phyloP scores from a whole-genome alignment of 2,797 vertebrate species.

The Rhynchonycteris naso region DNA sequence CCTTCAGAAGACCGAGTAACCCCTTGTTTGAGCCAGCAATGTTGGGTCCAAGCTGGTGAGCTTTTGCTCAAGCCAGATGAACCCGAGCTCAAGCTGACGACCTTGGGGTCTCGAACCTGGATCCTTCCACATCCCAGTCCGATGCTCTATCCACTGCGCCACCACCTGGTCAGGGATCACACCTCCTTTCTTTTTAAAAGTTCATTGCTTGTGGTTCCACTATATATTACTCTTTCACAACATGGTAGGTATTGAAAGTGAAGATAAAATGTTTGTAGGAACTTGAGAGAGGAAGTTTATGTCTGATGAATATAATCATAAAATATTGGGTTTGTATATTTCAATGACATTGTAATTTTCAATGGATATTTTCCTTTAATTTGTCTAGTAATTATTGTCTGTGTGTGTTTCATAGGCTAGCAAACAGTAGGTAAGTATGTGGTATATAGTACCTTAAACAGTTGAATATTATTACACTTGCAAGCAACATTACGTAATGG shows the following conservation, averaged over 20 bases:
- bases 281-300: conserved; percentile 28
- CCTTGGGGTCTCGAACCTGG: no score
- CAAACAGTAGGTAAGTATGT: conserved; percentile 18
- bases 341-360: conserved; percentile 22
- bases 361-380: conserved; percentile 48
- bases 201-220: neutral
- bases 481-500: conserved; percentile 36
- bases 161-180: no score
- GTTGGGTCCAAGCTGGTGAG: no score
- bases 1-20: no score
- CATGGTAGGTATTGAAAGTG: neutral
- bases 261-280: conserved; percentile 51
- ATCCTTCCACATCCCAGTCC: no score
- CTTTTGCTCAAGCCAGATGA: no score
- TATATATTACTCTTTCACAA: conserved; percentile 35
- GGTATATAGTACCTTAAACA: conserved; percentile 13
- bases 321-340: neutral
- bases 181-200: conserved; percentile 55
- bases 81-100: no score
- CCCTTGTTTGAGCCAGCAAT: no score
- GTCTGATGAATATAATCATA: neutral
- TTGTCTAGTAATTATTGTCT: neutral
- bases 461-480: conserved; percentile 36
- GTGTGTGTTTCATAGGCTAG: neutral
- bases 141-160: no score